phyloP scores from a whole-genome alignment of 2,113 vertebrate species.

The Sturnus vulgaris region DNA sequence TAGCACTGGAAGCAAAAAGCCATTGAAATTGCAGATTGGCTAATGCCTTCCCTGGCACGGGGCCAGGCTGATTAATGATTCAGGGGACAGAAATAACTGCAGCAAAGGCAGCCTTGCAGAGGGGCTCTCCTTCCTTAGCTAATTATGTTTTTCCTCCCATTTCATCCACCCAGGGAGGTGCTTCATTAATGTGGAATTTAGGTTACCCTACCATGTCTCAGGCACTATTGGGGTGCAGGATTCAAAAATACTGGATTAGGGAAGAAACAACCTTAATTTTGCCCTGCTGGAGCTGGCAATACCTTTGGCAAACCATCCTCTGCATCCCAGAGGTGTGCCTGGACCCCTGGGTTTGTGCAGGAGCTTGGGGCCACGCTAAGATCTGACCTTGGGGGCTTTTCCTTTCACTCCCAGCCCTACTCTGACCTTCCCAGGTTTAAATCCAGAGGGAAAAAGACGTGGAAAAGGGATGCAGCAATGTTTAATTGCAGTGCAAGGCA shows the following conservation, averaged over 20 bases:
- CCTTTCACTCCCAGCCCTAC: not conserved
- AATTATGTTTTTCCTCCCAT: slow-evolving; percentile 25
- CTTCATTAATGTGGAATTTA: not conserved
- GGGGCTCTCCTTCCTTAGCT: not conserved
- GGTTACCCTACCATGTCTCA: not conserved
- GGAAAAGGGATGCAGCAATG: not conserved
- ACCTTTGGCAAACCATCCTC: not conserved
- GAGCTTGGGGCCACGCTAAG: accelerated
- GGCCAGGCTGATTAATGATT: slow-evolving; percentile 45
- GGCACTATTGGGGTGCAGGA: not conserved
- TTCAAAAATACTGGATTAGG: not conserved
- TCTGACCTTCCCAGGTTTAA: not conserved
- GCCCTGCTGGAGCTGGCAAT: not conserved
- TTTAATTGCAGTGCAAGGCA: not conserved
- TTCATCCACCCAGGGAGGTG: not conserved
- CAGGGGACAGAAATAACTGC: slow-evolving; percentile 37
- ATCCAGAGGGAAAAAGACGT: not conserved
- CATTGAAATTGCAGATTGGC: slow-evolving; percentile 33
- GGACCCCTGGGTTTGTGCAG: accelerated
- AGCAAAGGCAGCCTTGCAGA: slow-evolving; percentile 3
- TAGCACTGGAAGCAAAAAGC: slow-evolving; percentile 32
- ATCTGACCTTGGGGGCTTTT: accelerated
- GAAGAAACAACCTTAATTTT: not conserved
- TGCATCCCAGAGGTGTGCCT: not conserved
- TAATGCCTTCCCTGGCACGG: not conserved